Percentiles rank a stretch among this genome's conserved stretches.
Evolutionary conservation across 1,140 invertebrate species (phyloP).

Genomic region (Sarcophaga bullata): DNA sequence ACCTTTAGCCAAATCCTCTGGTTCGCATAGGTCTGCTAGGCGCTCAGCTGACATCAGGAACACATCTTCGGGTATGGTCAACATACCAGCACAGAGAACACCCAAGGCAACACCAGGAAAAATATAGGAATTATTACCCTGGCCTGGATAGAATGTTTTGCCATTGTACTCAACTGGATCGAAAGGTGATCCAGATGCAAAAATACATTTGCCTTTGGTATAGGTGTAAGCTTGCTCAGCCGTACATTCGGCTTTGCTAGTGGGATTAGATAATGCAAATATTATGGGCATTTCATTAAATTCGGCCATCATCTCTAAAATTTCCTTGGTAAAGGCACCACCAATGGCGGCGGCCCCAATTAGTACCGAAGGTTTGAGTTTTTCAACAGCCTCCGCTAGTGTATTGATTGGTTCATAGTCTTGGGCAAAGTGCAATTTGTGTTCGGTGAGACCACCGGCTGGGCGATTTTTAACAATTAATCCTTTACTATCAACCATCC

Average conservation of each 20-base stretch:
- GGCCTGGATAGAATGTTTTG: constrained; percentile 84
- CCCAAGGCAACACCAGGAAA: constrained; percentile 94
- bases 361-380: constrained; percentile 83
- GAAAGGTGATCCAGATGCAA: constrained; percentile 95
- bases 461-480: constrained; percentile 82
- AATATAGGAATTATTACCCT: constrained; percentile 97
- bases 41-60: constrained; percentile 90
- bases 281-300: constrained; percentile 74
- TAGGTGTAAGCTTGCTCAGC: constrained; percentile 90
- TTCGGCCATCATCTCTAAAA: constrained; percentile 82
- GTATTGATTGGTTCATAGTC: constrained; percentile 75
- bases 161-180: constrained; percentile 81
- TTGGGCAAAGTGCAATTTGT: constrained; percentile 83
- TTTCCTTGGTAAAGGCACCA: constrained; percentile 86
- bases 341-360: constrained; percentile 87
- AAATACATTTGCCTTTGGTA: constrained; percentile 80
- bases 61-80: constrained; percentile 86
- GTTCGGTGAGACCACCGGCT: constrained; percentile 76
- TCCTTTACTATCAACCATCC: constrained; percentile 76
- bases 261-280: constrained; percentile 98
- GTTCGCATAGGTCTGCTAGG: constrained; percentile 84
- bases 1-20: constrained; percentile 85
- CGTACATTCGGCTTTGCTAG: constrained; percentile 96
- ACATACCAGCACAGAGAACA: constrained; percentile 82
- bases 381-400: constrained; percentile 80